phyloP scores from a whole-genome alignment of 2,797 vertebrate species.

The Mareca strepera region DNA sequence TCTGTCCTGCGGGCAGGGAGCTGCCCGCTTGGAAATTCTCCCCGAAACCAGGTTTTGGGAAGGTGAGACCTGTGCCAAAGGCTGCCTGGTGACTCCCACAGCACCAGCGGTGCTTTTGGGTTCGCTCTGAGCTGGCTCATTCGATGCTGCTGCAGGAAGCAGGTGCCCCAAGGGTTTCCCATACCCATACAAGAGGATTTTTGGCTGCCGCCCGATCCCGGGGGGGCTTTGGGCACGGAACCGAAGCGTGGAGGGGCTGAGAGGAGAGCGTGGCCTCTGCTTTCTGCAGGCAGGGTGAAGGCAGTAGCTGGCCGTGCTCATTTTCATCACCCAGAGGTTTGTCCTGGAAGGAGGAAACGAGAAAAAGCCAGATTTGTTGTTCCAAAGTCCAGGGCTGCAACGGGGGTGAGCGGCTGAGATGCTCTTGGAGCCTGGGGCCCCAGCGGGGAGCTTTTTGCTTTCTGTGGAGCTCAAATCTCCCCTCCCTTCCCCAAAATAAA shows the following conservation, averaged over 20 bases:
- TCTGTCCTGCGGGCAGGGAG: background rate
- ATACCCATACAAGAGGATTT: rapidly evolving
- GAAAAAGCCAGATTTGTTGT: background rate
- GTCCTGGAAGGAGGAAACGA: constrained; percentile 8
- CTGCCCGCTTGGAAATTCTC: background rate
- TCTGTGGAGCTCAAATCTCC: background rate
- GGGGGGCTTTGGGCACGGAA: rapidly evolving
- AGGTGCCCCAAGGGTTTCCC: rapidly evolving
- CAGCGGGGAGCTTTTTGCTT: background rate
- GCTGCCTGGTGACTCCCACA: background rate
- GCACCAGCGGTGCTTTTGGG: rapidly evolving
- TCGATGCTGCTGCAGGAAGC: rapidly evolving
- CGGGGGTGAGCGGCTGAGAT: rapidly evolving
- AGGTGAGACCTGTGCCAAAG: background rate
- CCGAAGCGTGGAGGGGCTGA: too few relatives aligned
- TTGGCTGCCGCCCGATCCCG: rapidly evolving
- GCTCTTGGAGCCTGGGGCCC: background rate
- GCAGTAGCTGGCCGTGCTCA: background rate
- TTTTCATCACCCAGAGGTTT: background rate
- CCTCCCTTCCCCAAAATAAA: background rate
- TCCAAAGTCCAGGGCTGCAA: constrained; percentile 26
- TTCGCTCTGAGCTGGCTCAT: background rate
- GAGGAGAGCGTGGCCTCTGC: background rate
- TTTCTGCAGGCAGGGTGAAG: background rate
- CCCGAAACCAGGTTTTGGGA: background rate